Evolutionary conservation across 2,113 vertebrate species (phyloP).

Genomic region (Orycteropus afer): DNA sequence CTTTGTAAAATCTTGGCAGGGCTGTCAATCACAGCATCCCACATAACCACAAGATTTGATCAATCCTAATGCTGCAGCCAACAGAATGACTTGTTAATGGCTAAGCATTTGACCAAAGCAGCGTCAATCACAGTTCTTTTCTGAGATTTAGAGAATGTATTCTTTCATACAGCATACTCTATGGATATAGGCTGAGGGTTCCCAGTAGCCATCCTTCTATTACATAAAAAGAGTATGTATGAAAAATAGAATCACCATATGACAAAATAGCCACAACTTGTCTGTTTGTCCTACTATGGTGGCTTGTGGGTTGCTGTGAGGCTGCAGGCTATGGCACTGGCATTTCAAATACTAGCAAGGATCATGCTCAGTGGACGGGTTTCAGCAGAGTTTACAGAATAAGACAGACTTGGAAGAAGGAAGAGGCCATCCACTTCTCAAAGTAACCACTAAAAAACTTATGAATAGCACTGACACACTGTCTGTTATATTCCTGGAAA

Average conservation of each 20-base stretch:
- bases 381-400: no score
- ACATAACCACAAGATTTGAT: neutral
- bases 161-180: neutral
- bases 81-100: neutral
- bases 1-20: neutral
- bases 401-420: no score
- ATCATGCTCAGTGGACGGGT: no score
- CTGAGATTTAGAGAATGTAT: neutral
- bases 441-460: no score
- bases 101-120: neutral
- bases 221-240: neutral
- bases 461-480: no score
- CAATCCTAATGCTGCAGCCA: neutral
- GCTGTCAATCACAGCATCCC: neutral
- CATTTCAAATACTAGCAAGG: no score
- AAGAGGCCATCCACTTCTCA: no score
- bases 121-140: neutral
- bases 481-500: no score
- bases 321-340: no score
- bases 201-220: neutral
- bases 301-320: no score
- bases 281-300: no score
- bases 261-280: no score
- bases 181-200: neutral
- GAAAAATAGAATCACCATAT: neutral